Evolutionary conservation across 2,113 vertebrate species (phyloP).

Genomic region (Microcebus murinus): DNA sequence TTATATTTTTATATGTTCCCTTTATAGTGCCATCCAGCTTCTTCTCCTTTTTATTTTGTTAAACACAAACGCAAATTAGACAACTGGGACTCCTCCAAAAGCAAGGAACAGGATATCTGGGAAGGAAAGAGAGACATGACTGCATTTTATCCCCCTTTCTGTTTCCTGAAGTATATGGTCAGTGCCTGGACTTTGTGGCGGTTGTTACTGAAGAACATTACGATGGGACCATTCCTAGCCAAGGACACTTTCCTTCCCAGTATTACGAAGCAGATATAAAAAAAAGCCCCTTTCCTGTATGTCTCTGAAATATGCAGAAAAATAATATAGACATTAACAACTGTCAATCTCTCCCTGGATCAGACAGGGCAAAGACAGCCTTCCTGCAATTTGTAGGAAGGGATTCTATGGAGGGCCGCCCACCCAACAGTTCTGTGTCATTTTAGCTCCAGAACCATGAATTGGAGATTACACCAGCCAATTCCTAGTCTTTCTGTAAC

Average conservation of each 20-base stretch:
- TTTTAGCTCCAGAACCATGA: neutral
- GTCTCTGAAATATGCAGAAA: neutral
- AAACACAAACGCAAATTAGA: constrained; percentile 40
- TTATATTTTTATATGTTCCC: constrained; percentile 35
- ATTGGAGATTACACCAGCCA: neutral
- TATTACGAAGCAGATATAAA: no score
- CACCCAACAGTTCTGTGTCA: neutral
- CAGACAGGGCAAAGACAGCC: neutral
- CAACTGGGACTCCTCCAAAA: neutral
- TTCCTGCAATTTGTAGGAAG: neutral
- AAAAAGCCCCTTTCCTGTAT: neutral
- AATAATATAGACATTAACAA: neutral
- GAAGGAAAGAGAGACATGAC: neutral
- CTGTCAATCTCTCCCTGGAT: neutral
- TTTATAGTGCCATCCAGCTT: constrained; percentile 40
- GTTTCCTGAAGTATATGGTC: neutral
- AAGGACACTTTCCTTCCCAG: neutral
- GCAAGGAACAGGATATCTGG: neutral
- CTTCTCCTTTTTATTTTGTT: neutral
- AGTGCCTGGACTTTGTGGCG: neutral
- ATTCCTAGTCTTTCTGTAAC: neutral
- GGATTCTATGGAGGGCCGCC: neutral
- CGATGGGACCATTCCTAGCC: neutral
- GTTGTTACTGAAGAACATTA: neutral
- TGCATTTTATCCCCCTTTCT: neutral